Evolutionary conservation across 2,888 invertebrate species (phyloP), one percentile per base, ranked within the genome.

Genomic region (Plusia festucae): DNA sequence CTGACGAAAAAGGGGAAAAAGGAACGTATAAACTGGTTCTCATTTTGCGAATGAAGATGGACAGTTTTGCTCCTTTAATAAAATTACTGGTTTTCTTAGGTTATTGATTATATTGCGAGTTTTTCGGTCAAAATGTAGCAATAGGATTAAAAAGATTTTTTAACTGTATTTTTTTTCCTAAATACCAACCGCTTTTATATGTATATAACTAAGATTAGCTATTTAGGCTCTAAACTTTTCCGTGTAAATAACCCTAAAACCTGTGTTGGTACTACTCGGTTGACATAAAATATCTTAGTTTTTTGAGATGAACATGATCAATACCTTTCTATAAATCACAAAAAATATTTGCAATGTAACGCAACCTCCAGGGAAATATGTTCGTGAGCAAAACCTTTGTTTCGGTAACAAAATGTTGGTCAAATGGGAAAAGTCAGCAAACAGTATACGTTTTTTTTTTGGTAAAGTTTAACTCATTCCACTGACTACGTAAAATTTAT

Each of bases 311-410:
- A 40, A 40, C n/a, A 40, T 40, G 40, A 40, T 40, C 40, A 40
- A 40, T 40, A 22, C 52, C 52, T 52, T 52, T 24, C 52, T n/a
- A 52, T 24, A n/a, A 15, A 52, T 40, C 40, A 52, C 24, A 27
- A 52, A 52, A 52, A 52, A 27, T 24, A 52, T 20, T 22, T 52
- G 52, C 52, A 22, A 52, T 40, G 40, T 40, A 40, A 40, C 40
- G n/a, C n/a, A 6, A n/a, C n/a, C 40, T 40, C 40, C n/a, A 5
- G 40, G 40, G 40, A 40, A 40, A 40, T 40, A 40, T 40, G 40
- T 40, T 40, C n/a, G 40, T 40, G 6, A 40, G 40, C 40, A 40
- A 6, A 15, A n/a, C 6, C n/a, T n/a, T 34, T 40, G n/a, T n/a
- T n/a, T 40, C n/a, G n/a, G 40, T 40, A 40, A 40, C 15, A 40